A percentile compares a stretch with the other conserved stretches of the same genome.
These are phyloP conservation scores for Idris sp. DNA, from an alignment of 1,140 invertebrate species.

Conservation along the genomic window DNA sequence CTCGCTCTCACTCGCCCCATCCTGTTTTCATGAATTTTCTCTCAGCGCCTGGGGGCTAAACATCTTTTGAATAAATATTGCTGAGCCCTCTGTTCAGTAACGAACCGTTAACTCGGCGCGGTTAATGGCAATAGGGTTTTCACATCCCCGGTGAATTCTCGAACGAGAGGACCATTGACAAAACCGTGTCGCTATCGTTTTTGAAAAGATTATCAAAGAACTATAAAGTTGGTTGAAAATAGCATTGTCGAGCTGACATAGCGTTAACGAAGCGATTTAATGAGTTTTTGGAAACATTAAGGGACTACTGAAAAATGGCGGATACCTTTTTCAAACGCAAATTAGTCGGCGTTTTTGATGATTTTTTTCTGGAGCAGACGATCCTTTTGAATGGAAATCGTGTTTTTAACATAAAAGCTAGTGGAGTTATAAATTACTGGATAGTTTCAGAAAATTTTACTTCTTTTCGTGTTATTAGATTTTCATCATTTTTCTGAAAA, in stretches of 20 bases:
- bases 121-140: constrained; percentile 64
- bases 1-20: constrained; percentile 6
- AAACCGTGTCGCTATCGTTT: constrained; percentile 20
- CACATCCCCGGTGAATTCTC: constrained; percentile 19
- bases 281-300: constrained; percentile 40
- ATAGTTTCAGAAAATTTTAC: no score
- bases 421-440: no score
- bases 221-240: constrained; percentile 32
- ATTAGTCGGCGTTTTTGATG: no score
- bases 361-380: no score
- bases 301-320: constrained; percentile 46
- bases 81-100: constrained; percentile 67
- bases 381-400: no score
- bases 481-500: no score
- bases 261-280: constrained; percentile 37
- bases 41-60: constrained; percentile 65
- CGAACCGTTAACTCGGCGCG: constrained; percentile 76
- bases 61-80: constrained; percentile 71
- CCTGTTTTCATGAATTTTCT: constrained; percentile 32
- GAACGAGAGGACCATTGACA: constrained; percentile 36
- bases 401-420: no score
- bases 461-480: no score
- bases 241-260: not conserved
- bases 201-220: constrained; percentile 36
- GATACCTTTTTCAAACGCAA: not conserved